Evolutionary conservation across 1,140 invertebrate genomes (phyloP).

Genomic region (Pseudomyrmex pallidus): DNA sequence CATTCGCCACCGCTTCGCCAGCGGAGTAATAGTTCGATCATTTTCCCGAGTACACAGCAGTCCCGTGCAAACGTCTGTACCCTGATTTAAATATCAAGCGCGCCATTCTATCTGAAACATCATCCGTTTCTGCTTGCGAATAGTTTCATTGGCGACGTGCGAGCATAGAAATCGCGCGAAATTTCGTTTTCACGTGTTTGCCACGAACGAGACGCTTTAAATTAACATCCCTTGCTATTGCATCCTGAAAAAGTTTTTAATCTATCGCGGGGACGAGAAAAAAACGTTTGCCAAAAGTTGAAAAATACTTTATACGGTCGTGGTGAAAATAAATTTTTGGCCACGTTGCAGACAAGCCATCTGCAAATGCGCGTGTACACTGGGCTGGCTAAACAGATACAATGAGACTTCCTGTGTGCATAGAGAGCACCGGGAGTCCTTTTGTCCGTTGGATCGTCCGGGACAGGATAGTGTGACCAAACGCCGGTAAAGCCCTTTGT

Average conservation of each 20-base stretch:
- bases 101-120: conserved; percentile 4
- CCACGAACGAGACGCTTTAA: background rate
- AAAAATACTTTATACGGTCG: conserved; percentile 8
- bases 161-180: too few relatives aligned
- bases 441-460: conserved; percentile 53
- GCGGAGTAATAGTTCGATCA: conserved; percentile 16
- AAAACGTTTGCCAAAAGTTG: background rate
- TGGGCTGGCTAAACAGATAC: conserved; percentile 51
- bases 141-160: background rate
- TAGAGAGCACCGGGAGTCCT: conserved; percentile 44
- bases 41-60: background rate
- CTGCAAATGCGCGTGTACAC: conserved; percentile 28
- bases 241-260: too few relatives aligned
- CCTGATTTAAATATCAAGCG: conserved; percentile 19
- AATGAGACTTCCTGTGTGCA: conserved; percentile 52
- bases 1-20: background rate
- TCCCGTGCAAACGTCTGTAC: background rate
- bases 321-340: conserved; percentile 27
- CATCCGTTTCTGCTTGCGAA: background rate
- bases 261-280: background rate
- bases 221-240: background rate
- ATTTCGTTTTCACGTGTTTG: background rate
- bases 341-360: conserved; percentile 13
- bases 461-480: conserved; percentile 56
- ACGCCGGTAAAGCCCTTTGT: conserved; percentile 58